A percentile compares a stretch with the other conserved stretches of the same genome.
Conservation (phyloP, 1,140 invertebrate genomes). For the Ips typographus region DNA sequence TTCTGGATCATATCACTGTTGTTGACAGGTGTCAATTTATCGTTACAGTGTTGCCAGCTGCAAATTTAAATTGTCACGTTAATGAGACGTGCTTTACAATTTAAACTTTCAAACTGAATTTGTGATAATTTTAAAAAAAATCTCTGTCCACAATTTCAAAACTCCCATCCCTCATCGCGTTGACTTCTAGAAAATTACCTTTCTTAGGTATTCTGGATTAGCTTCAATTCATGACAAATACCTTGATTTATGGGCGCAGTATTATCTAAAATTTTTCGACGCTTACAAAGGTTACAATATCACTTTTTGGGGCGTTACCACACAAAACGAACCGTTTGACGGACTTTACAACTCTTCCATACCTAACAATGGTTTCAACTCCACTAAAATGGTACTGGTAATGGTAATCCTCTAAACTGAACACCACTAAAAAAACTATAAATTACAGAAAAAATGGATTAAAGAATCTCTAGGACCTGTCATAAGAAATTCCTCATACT, state of each 20-base stretch:
- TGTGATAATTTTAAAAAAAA: too few species aligned
- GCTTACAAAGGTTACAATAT: constrained; percentile 47
- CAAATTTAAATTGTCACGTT: too few species aligned
- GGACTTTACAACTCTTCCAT: constrained; percentile 56
- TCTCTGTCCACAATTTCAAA: too few species aligned
- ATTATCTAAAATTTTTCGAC: constrained; percentile 51
- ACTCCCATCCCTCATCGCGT: neutral
- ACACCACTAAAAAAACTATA: neutral
- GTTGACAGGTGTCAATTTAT: too few species aligned
- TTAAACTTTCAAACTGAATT: too few species aligned
- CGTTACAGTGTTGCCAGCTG: too few species aligned
- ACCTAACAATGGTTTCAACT: constrained; percentile 14
- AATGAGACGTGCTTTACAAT: too few species aligned
- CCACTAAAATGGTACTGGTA: constrained; percentile 38
- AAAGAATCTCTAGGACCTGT: constrained; percentile 68
- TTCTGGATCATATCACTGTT: too few species aligned
- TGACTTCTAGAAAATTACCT: neutral
- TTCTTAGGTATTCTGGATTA: neutral
- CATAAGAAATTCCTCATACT: constrained; percentile 58
- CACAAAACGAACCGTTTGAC: constrained; percentile 50
- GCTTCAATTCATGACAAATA: constrained; percentile 44
- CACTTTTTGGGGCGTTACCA: constrained; percentile 51
- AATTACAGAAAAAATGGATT: constrained; percentile 63
- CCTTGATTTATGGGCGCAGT: constrained; percentile 44
- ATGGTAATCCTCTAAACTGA: neutral